A percentile compares a stretch with the other conserved stretches of the same genome.
Conservation (phyloP, 2,113 vertebrate species). For the Eulemur rufifrons region DNA sequence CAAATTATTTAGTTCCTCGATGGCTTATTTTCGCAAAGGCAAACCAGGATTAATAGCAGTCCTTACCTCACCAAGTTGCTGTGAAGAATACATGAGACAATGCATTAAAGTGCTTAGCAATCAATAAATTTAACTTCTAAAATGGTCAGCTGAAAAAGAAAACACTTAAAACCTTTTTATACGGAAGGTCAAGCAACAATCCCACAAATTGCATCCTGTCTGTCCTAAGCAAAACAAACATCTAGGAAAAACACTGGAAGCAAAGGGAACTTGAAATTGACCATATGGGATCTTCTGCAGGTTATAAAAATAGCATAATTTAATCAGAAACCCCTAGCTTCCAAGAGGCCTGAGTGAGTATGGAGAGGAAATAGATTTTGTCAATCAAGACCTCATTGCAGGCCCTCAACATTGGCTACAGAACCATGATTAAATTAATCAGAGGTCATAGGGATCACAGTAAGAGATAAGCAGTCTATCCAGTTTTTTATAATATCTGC, state of each 20-base stretch:
- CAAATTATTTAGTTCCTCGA: neutral
- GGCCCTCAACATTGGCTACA: neutral
- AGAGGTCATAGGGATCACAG: slow-evolving; percentile 33
- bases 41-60: neutral
- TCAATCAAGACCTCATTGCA: neutral
- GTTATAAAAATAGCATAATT: slow-evolving; percentile 47
- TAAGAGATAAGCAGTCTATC: neutral
- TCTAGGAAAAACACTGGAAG: slow-evolving; percentile 7
- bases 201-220: slow-evolving; percentile 2
- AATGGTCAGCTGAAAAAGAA: slow-evolving; percentile 29
- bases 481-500: neutral
- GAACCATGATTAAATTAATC: slow-evolving; percentile 38
- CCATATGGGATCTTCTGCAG: neutral
- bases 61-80: neutral
- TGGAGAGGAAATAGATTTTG: neutral
- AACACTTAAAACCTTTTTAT: slow-evolving; percentile 19
- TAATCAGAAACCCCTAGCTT: slow-evolving; percentile 51
- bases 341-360: slow-evolving; percentile 5
- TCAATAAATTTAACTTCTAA: slow-evolving; percentile 51
- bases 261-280: slow-evolving; percentile 14
- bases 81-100: slow-evolving; percentile 7
- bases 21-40: slow-evolving; percentile 14
- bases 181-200: slow-evolving; percentile 31
- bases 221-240: slow-evolving; percentile 31
- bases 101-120: neutral